A percentile compares a stretch with the other conserved stretches of the same genome.
phyloP scores from a whole-genome alignment of 2,888 invertebrate species.

The Agrenia bidenticulata region DNA sequence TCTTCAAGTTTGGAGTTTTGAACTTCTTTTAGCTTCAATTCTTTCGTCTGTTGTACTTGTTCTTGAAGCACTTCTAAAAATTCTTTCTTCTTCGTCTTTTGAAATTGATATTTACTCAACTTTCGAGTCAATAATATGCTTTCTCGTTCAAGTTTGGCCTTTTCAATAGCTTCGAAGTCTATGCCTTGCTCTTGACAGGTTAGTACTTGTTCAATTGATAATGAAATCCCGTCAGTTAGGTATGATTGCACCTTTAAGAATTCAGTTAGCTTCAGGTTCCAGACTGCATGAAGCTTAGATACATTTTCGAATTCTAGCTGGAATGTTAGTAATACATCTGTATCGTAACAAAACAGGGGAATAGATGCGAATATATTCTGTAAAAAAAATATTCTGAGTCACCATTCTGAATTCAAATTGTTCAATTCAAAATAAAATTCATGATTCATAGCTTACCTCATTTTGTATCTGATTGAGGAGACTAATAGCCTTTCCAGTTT shows the following conservation, averaged over 20 bases:
- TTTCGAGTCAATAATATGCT: constrained; percentile 7
- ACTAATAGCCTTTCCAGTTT: constrained; percentile 49
- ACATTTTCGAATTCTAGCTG: constrained; percentile 33
- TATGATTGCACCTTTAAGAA: constrained; percentile 40
- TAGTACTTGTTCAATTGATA: constrained; percentile 17
- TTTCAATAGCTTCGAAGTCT: constrained; percentile 30
- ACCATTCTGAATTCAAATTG: no score
- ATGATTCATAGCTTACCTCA: not conserved
- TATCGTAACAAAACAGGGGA: constrained; percentile 13
- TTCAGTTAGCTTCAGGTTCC: constrained; percentile 31
- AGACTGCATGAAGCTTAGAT: constrained; percentile 17
- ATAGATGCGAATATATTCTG: not conserved
- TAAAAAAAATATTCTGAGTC: no score
- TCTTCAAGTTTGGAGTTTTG: constrained; percentile 25
- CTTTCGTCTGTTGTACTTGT: constrained; percentile 35
- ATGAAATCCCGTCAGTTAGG: constrained; percentile 26
- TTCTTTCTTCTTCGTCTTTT: constrained; percentile 24
- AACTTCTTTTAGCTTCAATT: constrained; percentile 22
- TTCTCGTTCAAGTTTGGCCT: constrained; percentile 17
- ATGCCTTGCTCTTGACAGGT: constrained; percentile 13
- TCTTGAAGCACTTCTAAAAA: constrained; percentile 25
- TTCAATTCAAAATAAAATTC: not conserved
- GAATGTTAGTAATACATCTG: constrained; percentile 13
- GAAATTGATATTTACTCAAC: constrained; percentile 5
- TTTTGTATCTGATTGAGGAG: constrained; percentile 41